These are phyloP conservation scores for Cerastis leucographa DNA, from an alignment of 2,888 invertebrate genomes.

Conservation along the genomic window DNA sequence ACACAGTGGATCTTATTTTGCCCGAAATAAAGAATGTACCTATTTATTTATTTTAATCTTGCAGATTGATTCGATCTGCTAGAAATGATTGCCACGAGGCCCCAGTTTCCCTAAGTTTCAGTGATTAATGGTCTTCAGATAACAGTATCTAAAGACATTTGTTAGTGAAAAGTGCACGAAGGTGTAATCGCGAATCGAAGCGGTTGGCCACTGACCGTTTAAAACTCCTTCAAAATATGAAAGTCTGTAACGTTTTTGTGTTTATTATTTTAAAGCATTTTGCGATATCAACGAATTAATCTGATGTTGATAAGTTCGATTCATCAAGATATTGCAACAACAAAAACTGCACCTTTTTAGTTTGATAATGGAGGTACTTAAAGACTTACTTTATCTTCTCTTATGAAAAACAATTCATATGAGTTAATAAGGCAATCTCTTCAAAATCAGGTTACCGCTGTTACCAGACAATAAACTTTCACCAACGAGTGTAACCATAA, in stretches of 20 bases:
- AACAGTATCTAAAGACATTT: slow-evolving; percentile 31
- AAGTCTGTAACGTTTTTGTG: slow-evolving; percentile 3
- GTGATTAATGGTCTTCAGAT: slow-evolving; percentile 18
- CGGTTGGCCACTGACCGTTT: slow-evolving; percentile 6
- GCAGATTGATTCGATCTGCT: not conserved
- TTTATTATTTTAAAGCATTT: not conserved
- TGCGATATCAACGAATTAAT: slow-evolving; percentile 19
- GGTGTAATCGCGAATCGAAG: not conserved
- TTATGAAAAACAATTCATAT: slow-evolving; percentile 15
- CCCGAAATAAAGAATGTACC: no score
- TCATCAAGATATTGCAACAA: slow-evolving; percentile 7
- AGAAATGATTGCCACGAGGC: not conserved
- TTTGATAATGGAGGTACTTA: slow-evolving; percentile 8
- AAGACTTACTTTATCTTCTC: slow-evolving; percentile 7
- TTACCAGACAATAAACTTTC: slow-evolving; percentile 19
- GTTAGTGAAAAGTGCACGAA: slow-evolving; percentile 17
- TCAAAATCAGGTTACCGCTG: slow-evolving; percentile 18
- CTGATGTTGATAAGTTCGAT: slow-evolving; percentile 27
- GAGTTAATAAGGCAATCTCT: not conserved
- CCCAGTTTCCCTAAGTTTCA: not conserved
- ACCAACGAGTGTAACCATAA: slow-evolving; percentile 3
- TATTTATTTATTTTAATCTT: no score
- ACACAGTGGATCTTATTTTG: no score
- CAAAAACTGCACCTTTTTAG: slow-evolving; percentile 35
- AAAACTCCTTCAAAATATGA: slow-evolving; percentile 10